Evolutionary conservation across 2,113 vertebrate species (phyloP).

Genomic region (Pelecanus crispus): DNA sequence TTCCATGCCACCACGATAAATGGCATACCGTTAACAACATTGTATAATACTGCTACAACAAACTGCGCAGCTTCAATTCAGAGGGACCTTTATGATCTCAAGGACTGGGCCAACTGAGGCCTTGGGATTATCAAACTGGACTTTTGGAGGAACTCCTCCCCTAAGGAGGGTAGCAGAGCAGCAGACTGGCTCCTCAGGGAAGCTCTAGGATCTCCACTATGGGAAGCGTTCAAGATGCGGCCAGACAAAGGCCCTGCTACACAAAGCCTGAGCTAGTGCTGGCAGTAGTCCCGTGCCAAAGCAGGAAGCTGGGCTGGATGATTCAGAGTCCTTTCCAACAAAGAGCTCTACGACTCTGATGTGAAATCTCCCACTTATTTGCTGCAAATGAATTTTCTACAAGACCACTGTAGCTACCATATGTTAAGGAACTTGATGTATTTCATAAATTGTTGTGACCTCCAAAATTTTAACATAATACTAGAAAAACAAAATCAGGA

Average conservation of each 20-base stretch:
- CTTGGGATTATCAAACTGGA: background rate
- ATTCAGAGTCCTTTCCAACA: background rate
- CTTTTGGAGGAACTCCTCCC: background rate
- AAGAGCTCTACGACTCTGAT: background rate
- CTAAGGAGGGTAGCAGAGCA: background rate
- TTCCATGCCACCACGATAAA: background rate
- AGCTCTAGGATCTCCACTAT: background rate
- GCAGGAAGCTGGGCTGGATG: background rate
- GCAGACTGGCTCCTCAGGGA: background rate
- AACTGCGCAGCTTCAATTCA: background rate
- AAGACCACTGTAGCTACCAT: background rate
- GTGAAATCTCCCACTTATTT: background rate
- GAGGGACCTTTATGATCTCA: background rate
- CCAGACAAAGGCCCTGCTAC: background rate
- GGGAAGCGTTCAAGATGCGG: background rate
- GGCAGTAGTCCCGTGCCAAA: background rate
- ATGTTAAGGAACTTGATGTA: background rate
- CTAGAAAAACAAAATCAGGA: background rate
- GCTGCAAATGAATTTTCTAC: background rate
- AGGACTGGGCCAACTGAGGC: background rate
- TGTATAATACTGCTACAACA: background rate
- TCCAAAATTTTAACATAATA: background rate
- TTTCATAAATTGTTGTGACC: background rate
- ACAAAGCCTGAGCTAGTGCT: background rate
- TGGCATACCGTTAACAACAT: rapidly evolving